phyloP scores from a whole-genome alignment of 1,140 invertebrate genomes.

The Drosophila fuyamai region DNA sequence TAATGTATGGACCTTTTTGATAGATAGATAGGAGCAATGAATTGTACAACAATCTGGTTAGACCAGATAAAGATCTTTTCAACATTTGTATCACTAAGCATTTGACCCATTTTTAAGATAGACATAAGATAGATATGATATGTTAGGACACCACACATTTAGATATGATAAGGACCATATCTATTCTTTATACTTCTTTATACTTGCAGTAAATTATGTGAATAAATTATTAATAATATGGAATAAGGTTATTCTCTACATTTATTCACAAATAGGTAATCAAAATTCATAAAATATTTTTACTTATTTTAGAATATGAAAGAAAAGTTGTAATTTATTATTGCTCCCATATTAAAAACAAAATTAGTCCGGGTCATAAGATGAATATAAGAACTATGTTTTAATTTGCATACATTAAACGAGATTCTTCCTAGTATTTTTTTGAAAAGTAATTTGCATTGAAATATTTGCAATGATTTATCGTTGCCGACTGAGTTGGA shows the following conservation, averaged over 20 bases:
- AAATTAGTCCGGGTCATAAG: too few relatives aligned
- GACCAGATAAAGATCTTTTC: background rate
- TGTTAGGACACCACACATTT: background rate
- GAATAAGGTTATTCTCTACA: too few relatives aligned
- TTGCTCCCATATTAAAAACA: too few relatives aligned
- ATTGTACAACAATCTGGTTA: slow-evolving; percentile 2
- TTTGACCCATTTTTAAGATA: slow-evolving; percentile 6
- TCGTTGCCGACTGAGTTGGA: slow-evolving; percentile 16
- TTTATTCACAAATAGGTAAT: too few relatives aligned
- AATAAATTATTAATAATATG: too few relatives aligned
- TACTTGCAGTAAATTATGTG: too few relatives aligned
- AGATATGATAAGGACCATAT: background rate
- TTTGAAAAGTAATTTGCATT: slow-evolving; percentile 23
- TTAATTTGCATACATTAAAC: background rate
- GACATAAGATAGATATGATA: background rate
- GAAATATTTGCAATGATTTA: slow-evolving; percentile 30
- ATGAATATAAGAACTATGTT: too few relatives aligned
- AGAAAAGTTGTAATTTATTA: too few relatives aligned
- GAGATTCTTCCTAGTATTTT: background rate
- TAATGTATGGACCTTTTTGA: background rate
- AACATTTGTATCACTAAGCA: background rate
- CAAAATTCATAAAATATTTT: too few relatives aligned
- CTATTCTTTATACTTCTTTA: too few relatives aligned
- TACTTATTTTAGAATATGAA: too few relatives aligned
- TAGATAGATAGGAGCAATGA: background rate